These are phyloP conservation scores for Ochotona princeps DNA, from an alignment of 2,113 vertebrate species.

Conservation along the genomic window DNA sequence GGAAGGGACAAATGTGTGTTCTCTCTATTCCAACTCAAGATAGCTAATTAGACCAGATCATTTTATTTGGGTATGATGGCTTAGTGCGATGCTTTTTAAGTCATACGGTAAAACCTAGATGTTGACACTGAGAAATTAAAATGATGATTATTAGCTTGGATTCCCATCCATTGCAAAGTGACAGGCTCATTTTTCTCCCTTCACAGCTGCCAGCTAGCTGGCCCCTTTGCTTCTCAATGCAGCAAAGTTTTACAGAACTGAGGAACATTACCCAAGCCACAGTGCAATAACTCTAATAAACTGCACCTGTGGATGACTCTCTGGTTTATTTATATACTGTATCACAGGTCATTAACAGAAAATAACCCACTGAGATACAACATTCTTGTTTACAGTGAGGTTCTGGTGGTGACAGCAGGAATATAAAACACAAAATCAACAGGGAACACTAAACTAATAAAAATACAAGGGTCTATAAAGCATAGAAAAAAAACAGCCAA, in stretches of 20 bases:
- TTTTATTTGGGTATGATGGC: slow-evolving; percentile 69
- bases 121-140: slow-evolving; percentile 83
- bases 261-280: slow-evolving; percentile 82
- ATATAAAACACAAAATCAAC: slow-evolving; percentile 90
- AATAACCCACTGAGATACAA: slow-evolving; percentile 89
- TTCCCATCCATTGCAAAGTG: slow-evolving; percentile 70
- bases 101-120: slow-evolving; percentile 66
- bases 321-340: slow-evolving; percentile 88
- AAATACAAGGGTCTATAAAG: slow-evolving; percentile 89
- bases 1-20: slow-evolving; percentile 60
- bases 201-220: slow-evolving; percentile 79
- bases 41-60: slow-evolving; percentile 47
- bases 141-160: slow-evolving; percentile 82
- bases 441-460: slow-evolving; percentile 89
- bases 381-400: slow-evolving; percentile 90
- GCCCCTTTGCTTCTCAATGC: slow-evolving; percentile 75
- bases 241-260: slow-evolving; percentile 85
- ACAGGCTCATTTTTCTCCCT: slow-evolving; percentile 80
- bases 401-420: slow-evolving; percentile 88
- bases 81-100: slow-evolving; percentile 68
- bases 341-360: slow-evolving; percentile 90
- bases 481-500: slow-evolving; percentile 84
- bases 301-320: slow-evolving; percentile 86
- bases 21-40: slow-evolving; percentile 45
- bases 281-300: slow-evolving; percentile 89